A percentile compares a stretch with the other conserved stretches of the same genome.
Conservation (phyloP, 2,113 vertebrate genomes). For the Chlorodrepanis virens region DNA sequence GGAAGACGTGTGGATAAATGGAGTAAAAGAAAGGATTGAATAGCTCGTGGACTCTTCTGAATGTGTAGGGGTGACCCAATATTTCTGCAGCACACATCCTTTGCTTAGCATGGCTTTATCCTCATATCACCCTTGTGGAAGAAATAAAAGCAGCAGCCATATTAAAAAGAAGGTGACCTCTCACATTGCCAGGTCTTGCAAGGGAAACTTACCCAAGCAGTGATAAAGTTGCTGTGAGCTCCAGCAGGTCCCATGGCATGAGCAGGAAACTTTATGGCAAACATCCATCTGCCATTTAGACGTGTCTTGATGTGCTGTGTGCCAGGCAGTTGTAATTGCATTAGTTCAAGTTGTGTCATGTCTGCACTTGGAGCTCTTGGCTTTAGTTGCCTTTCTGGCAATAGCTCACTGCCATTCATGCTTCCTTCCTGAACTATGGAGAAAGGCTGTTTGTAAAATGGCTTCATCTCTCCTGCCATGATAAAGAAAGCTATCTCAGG, state of each 20-base stretch:
- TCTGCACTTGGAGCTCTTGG: not conserved
- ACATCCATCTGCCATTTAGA: not conserved
- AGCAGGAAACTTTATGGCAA: not conserved
- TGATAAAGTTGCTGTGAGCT: not conserved
- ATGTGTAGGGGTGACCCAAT: not conserved
- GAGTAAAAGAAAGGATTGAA: not conserved
- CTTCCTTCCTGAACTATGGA: not conserved
- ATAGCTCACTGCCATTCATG: not conserved
- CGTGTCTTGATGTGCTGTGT: not conserved
- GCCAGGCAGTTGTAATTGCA: not conserved
- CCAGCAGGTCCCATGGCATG: not conserved
- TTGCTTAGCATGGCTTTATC: not conserved
- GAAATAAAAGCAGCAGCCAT: not conserved
- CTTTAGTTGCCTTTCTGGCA: not conserved
- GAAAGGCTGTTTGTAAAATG: not conserved
- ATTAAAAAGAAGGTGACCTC: not conserved
- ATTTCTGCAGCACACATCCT: not conserved
- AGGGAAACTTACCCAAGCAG: not conserved
- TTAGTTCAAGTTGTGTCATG: not conserved
- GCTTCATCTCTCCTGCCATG: not conserved
- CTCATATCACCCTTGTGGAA: not conserved
- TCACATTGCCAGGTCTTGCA: not conserved
- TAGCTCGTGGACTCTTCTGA: accelerated
- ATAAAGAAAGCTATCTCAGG: not conserved
- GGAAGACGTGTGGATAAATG: not conserved